Evolutionary conservation across 2,797 vertebrate species (phyloP), one percentile per base, ranked within the genome.

Genomic region (Lacerta agilis): DNA sequence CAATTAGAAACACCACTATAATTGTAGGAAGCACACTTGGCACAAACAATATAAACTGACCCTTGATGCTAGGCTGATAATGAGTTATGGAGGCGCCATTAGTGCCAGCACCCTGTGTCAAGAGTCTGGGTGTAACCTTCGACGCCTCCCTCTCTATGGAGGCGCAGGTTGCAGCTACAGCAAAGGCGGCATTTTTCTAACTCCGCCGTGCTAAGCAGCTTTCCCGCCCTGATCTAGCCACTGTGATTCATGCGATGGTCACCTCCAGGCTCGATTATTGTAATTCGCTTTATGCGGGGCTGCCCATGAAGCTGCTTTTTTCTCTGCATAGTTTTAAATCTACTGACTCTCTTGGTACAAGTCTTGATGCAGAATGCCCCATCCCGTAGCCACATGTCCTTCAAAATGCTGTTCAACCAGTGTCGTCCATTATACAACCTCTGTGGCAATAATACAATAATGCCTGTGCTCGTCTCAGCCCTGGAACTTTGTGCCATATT

Each of bases 371-470:
- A 23, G 43, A 71, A 55, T 49, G n/a, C 11, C 25, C 4, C 2
- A 0, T 43, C 23, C 41, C 61, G 33, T 38, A 43, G 33, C 0
- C 79, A 0, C 67, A 72, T 45, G 25, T 73, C n/a, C 38, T 87
- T 79, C 33, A 41, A 18, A 73, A 13, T 45, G 17, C 83, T n/a
- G 9, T 82, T 83, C 82, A 92, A 83, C 61, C n/a, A 69, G 77
- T 20, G 13, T 15, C 6, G 78, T 9, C 69, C 69, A 33, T 58
- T 78, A 91, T 78, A 86, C 3, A 85, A 2, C 0, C 1, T 82
- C 88, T 89, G 10, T 86, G 55, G 7, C 79, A 4, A 76, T 83
- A 20, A 85, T 29, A 38, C 41, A 79, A 86, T 18, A 11, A 8
- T n/a, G 29, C 43, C 88, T 25, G 79, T 2, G 10, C 0, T 8